Base-by-base conservation (phyloP, 2,797 vertebrate species). In the Ceryle rudis region DNA sequence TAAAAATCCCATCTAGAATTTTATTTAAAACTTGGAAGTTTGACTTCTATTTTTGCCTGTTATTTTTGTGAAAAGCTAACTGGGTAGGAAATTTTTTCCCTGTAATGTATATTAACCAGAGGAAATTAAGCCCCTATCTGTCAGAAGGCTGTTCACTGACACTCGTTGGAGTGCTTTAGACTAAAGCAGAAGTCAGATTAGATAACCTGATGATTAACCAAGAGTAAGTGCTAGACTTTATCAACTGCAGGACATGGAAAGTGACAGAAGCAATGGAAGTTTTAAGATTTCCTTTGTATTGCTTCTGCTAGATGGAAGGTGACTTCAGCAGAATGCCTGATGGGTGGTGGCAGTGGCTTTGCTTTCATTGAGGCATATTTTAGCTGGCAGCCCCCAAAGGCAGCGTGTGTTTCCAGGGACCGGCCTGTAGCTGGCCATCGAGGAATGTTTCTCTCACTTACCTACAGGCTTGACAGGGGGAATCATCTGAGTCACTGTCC, bases 361-460 rank as follows among this genome's bases (percentile, higher is more conserved):
- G 41, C 46, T 67, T 26, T 42, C 22, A 6, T 4, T 33, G 44
- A 20, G 42, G 51, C 6, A 0, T 28, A 4, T 26, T 67, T 35
- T 16, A 58, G 35, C 42, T 2, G 2, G 18, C 29, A 8, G n/a
- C 9, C 28, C 19, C 3, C 28, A 4, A 33, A 6, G 31, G 2
- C 28, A 22, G 18, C 1, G 28, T 20, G 44, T 18, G 52, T 39
- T 58, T 22, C 51, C 37, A 29, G 46, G 9, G n/a, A 8, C 58
- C 0, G 1, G 31, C 41, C 49, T 58, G 17, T 54, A 31, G 7
- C 35, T 26, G 41, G 11, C 15, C 17, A 5, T 22, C 0, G 4
- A 25, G 31, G 13, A 9, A 22, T 2, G 16, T 33, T 81, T 70
- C 46, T 21, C 49, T 55, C 23, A 4, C 4, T 62, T 29, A 8